Base-by-base conservation (phyloP, 2,113 vertebrate genomes). In the Rhinolophus ferrumequinum region DNA sequence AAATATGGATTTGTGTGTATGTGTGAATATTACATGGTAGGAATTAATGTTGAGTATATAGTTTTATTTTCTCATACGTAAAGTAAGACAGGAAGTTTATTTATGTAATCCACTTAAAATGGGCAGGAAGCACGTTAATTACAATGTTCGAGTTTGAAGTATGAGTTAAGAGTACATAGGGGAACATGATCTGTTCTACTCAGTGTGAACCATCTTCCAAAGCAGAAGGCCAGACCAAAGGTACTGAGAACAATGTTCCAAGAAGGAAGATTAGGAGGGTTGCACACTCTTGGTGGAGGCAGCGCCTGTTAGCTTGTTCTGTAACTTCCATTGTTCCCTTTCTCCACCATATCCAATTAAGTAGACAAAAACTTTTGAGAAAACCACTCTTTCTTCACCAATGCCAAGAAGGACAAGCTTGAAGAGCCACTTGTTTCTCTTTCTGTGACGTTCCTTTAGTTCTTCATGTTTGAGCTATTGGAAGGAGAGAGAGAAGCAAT, bases 81-180 rank as follows among this genome's bases (percentile, higher is more conserved):
- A n/a, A 28, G 60, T 62, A 60, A 28, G 41, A 41, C 3, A 73
- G 16, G 18, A 15, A 66, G 18, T 67, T 50, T 83, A 69, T 70
- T 93, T 73, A 28, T 80, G 64, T 69, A 84, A 89, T 90, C 26
- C 11, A 62, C 70, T 77, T 89, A 30, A 52, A 18, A 35, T 84
- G n/a, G 13, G 22, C 22, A 86, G 16, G 70, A 47, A 50, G 33
- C 69, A 24, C 75, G 8, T 44, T 76, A 69, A 50, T 28, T 58
- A 38, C 26, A 75, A 50, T 88, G 2, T 76, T 66, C 66, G 24
- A 83, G 69, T 8, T n/a, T 82, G 50, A 93, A 69, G 77, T 54
- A 22, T 58, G 62, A 69, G 52, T 33, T 88, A 8, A 62, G 14
- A 70, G 52, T 41, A 54, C 30, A 72, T 8, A 10, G 6, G 21